These are phyloP conservation scores for Tiliqua scincoides DNA, from an alignment of 2,113 vertebrate species.

Conservation along the genomic window DNA sequence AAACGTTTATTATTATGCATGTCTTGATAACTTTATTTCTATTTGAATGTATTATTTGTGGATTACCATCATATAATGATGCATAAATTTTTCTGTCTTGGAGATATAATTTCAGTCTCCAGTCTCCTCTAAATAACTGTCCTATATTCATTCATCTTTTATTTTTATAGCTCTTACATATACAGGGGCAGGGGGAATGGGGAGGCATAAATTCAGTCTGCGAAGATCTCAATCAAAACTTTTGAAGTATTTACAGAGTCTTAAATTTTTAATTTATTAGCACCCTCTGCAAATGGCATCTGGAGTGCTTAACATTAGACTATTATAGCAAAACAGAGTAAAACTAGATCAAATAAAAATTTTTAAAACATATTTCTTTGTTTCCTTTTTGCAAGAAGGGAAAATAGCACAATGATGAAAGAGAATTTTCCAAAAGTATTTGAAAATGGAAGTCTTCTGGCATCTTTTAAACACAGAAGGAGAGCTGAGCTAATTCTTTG, in stretches of 20 bases:
- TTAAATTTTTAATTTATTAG: not conserved
- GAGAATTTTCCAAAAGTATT: not conserved
- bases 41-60: constrained; percentile 29
- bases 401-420: not conserved
- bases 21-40: constrained; percentile 42
- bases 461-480: not conserved
- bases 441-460: not conserved
- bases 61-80: constrained; percentile 1
- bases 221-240: not conserved
- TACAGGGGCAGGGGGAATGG: too few species aligned
- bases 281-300: not conserved
- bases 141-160: not conserved
- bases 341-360: not conserved
- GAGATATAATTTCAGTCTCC: not conserved
- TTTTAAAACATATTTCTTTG: not conserved
- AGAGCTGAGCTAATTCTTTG: too few species aligned
- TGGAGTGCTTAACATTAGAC: not conserved
- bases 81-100: constrained; percentile 21
- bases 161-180: not conserved
- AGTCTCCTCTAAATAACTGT: constrained; percentile 3
- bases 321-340: not conserved
- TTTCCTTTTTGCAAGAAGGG: not conserved
- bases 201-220: rapidly evolving
- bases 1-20: constrained; percentile 37
- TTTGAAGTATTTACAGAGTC: not conserved